Percentiles rank a stretch among this genome's conserved stretches.
Evolutionary conservation across 2,888 invertebrate genomes (phyloP).

Genomic region (Lutraria lutraria): DNA sequence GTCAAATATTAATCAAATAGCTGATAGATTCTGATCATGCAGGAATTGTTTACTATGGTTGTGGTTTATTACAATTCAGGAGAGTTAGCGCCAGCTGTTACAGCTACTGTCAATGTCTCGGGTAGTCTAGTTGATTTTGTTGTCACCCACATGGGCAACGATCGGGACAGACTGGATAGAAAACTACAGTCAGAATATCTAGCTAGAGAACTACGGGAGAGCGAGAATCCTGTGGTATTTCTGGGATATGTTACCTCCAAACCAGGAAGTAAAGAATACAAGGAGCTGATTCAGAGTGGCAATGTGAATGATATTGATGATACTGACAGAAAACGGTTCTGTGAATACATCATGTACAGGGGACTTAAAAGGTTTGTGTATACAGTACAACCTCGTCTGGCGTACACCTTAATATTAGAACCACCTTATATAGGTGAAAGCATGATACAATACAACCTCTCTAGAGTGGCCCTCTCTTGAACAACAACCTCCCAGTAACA

Average conservation of each 20-base stretch:
- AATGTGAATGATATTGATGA: slow-evolving; percentile 86
- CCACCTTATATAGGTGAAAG: too few relatives aligned
- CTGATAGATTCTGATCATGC: too few relatives aligned
- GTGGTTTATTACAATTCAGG: slow-evolving; percentile 73
- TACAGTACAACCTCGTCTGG: neutral
- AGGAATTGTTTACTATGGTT: too few relatives aligned
- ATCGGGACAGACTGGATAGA: slow-evolving; percentile 86
- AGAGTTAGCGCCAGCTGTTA: slow-evolving; percentile 86
- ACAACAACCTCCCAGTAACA: too few relatives aligned
- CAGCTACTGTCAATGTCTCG: slow-evolving; percentile 86
- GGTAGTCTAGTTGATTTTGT: slow-evolving; percentile 86
- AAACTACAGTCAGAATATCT: slow-evolving; percentile 85
- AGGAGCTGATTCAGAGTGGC: slow-evolving; percentile 79
- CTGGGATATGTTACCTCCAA: slow-evolving; percentile 87
- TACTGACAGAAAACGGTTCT: slow-evolving; percentile 85
- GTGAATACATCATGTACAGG: slow-evolving; percentile 87
- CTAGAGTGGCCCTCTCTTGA: too few relatives aligned
- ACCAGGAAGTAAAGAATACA: slow-evolving; percentile 85
- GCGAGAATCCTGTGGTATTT: slow-evolving; percentile 86
- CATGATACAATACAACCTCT: too few relatives aligned
- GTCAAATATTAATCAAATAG: too few relatives aligned
- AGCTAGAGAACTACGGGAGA: slow-evolving; percentile 81
- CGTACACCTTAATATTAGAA: too few relatives aligned
- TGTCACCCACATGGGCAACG: slow-evolving; percentile 87
- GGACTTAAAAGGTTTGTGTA: slow-evolving; percentile 81